Percentiles rank a stretch among this genome's conserved stretches.
Evolutionary conservation across 2,888 invertebrate species (phyloP).

Genomic region (Netelia inedita): DNA sequence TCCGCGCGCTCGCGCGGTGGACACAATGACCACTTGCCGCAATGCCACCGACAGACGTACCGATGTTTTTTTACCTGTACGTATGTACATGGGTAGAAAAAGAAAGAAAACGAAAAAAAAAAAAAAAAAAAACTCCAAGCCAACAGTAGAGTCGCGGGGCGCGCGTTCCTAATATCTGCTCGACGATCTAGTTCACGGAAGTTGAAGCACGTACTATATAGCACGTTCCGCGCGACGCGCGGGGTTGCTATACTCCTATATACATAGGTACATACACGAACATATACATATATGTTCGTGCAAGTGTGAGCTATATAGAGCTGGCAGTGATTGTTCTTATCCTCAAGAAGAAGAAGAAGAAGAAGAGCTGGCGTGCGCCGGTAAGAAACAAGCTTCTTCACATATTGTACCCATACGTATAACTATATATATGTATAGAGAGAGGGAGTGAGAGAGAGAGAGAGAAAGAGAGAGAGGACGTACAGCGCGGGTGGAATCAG

Average conservation of each 20-base stretch:
- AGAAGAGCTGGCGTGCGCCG: conserved; percentile 63
- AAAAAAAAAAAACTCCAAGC: conserved; percentile 41
- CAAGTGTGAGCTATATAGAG: conserved; percentile 31
- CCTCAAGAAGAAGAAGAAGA: conserved; percentile 55
- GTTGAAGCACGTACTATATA: conserved; percentile 73
- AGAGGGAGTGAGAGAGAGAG: conserved; percentile 51
- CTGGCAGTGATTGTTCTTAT: conserved; percentile 57
- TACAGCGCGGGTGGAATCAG: conserved; percentile 59
- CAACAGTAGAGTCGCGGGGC: conserved; percentile 42
- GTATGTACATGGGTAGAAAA: conserved; percentile 36
- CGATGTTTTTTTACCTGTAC: conserved; percentile 8
- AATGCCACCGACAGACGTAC: conserved; percentile 73
- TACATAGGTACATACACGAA: background rate
- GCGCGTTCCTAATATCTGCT: conserved; percentile 80
- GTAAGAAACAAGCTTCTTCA: conserved; percentile 48
- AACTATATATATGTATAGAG: conserved; percentile 11
- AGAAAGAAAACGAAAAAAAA: conserved; percentile 26
- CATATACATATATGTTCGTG: background rate
- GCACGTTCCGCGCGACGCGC: conserved; percentile 56
- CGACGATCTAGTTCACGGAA: conserved; percentile 83
- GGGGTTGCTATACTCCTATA: conserved; percentile 41
- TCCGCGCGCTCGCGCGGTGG: conserved; percentile 71
- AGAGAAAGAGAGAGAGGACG: background rate
- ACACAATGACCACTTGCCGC: conserved; percentile 83
- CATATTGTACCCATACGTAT: background rate